Evolutionary conservation across 2,797 vertebrate genomes (phyloP).

Genomic region (Enteromius paludinosus): DNA sequence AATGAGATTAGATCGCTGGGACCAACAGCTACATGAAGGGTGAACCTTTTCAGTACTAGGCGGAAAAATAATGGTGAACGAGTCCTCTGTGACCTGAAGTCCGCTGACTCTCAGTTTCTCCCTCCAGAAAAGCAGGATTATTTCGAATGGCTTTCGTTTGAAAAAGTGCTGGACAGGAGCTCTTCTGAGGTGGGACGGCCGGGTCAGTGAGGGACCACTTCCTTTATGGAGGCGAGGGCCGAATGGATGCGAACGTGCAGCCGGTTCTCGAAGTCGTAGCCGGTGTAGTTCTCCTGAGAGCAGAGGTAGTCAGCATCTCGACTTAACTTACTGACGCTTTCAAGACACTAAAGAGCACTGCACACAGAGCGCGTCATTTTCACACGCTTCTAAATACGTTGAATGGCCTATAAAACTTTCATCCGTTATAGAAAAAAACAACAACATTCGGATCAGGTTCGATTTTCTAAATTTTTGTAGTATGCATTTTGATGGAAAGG

Average conservation of each 20-base stretch:
- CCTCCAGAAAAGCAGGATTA: constrained; percentile 29
- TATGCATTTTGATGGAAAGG: no score
- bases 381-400: no score
- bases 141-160: constrained; percentile 50
- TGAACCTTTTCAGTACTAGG: constrained; percentile 25
- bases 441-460: no score
- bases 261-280: constrained; percentile 98
- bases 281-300: constrained; percentile 90
- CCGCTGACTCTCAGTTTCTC: constrained; percentile 6
- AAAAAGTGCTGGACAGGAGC: constrained; percentile 55
- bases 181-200: constrained; percentile 9
- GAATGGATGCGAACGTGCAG: constrained; percentile 96
- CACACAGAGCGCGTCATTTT: no score
- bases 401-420: no score
- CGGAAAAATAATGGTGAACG: constrained; percentile 2
- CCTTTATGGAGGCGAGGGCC: constrained; percentile 88
- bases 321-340: background rate
- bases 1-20: background rate
- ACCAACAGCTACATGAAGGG: constrained; percentile 24
- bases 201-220: constrained; percentile 79
- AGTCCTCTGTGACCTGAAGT: constrained; percentile 9
- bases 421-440: no score
- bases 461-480: no score
- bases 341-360: background rate
- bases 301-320: constrained; percentile 15